A percentile compares a stretch with the other conserved stretches of the same genome.
phyloP scores from a whole-genome alignment of 2,888 invertebrate species.

The Acanthosoma haemorrhoidale region DNA sequence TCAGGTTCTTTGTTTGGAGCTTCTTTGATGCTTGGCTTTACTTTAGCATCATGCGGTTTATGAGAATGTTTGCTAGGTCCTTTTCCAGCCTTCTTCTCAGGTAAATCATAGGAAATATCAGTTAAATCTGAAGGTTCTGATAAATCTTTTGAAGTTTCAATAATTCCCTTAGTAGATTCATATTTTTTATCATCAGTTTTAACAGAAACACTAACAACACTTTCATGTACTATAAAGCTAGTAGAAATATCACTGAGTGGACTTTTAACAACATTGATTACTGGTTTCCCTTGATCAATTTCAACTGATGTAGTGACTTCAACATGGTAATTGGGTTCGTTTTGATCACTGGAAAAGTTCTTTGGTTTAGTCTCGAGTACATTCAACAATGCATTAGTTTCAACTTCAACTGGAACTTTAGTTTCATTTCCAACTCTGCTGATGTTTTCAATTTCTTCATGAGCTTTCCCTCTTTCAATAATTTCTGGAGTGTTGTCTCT shows the following conservation, averaged over 20 bases:
- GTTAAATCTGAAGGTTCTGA: neutral
- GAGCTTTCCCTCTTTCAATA: too few relatives aligned
- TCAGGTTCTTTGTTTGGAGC: neutral
- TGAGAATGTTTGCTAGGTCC: too few relatives aligned
- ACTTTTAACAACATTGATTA: constrained; percentile 1
- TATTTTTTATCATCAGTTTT: constrained; percentile 34
- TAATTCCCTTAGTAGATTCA: neutral
- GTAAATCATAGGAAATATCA: neutral
- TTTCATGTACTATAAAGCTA: neutral
- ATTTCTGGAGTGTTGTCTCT: too few relatives aligned
- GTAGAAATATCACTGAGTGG: neutral
- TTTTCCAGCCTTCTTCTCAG: too few relatives aligned
- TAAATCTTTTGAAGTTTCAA: neutral
- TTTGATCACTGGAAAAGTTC: neutral
- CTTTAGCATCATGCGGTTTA: too few relatives aligned
- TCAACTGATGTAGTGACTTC: constrained; percentile 4
- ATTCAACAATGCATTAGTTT: too few relatives aligned
- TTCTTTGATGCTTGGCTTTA: neutral
- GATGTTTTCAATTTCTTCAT: too few relatives aligned
- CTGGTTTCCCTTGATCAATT: neutral
- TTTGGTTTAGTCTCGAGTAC: neutral
- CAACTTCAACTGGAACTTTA: too few relatives aligned
- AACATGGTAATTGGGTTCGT: neutral
- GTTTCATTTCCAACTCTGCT: too few relatives aligned
- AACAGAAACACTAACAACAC: constrained; percentile 27